Conservation (phyloP, 2,888 invertebrate genomes). For the Chloroclysta siterata region DNA sequence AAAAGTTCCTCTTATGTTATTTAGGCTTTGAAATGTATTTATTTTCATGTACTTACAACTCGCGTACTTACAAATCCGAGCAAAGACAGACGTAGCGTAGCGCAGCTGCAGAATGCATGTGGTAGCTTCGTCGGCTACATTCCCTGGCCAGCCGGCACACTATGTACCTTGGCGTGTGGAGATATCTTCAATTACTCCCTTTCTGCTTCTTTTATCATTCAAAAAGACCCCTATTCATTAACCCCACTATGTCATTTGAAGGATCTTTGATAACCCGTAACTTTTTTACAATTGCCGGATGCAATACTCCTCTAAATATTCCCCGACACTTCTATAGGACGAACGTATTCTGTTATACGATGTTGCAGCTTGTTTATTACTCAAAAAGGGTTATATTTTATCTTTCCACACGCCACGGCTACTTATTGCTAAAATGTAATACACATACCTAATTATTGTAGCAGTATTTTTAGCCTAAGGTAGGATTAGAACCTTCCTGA, state of each 20-base stretch:
- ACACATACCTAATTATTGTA: constrained; percentile 75
- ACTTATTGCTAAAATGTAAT: constrained; percentile 73
- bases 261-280: too few relatives aligned
- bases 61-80: constrained; percentile 20
- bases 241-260: too few relatives aligned
- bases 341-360: too few relatives aligned
- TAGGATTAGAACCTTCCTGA: constrained; percentile 77
- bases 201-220: not conserved
- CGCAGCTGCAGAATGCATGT: constrained; percentile 76
- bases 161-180: constrained; percentile 67
- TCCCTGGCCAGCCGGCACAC: constrained; percentile 66
- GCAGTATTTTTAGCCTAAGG: constrained; percentile 80
- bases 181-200: constrained; percentile 21
- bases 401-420: constrained; percentile 64
- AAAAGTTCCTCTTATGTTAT: constrained; percentile 18
- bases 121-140: constrained; percentile 74
- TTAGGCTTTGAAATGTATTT: constrained; percentile 20
- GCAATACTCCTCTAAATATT: too few relatives aligned
- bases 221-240: not conserved
- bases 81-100: constrained; percentile 51
- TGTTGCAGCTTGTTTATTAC: not conserved
- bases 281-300: too few relatives aligned
- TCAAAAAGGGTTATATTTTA: constrained; percentile 5
- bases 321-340: too few relatives aligned
- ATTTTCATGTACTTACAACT: constrained; percentile 36